Base-by-base conservation (phyloP, 1,140 invertebrate species). In the Hyphantria cunea region DNA sequence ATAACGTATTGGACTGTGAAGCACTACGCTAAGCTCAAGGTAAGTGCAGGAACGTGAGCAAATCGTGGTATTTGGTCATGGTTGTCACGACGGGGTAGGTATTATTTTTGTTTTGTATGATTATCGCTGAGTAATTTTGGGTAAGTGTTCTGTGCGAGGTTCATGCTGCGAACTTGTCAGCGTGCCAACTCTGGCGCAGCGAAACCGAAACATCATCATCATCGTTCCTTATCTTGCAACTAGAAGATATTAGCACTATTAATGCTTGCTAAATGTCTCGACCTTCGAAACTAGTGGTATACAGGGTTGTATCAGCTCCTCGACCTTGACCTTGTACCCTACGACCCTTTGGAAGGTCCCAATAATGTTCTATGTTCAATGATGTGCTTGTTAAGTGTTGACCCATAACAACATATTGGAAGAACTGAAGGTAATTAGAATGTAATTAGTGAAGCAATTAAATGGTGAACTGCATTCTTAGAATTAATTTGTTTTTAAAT, bases 121-220 rank as follows among this genome's bases (percentile, higher is more conserved):
- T 75, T 75, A 55, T 54, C 68, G 76, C 76, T 76, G 76, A 78
- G 71, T 78, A 78, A 78, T 76, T 74, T 78, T 49, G 60, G 50
- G 64, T 64, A 56, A 41, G 52, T 44, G 12, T 14, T 45, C 45
- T 51, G 54, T 41, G 63, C 49, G 45, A 59, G 67, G 59, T 50
- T 60, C 33, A 37, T 17, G 56, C 12, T 51, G 48, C 48, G 48
- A 51, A 42, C 17, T 78, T 78, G 76, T 69, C 76, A 76, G 65
- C 52, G 47, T 78, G 76, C 76, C 76, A 78, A 78, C 47, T 68
- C 49, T 69, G 59, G 45, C 64, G 55, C 50, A 41, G 3, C 8
- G 17, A 25, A 25, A 25, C 17, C 17, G 17, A 25, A 25, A 25
- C 17, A 25, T 25, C 17, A 25, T 25, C 5, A 5, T 25, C 17